These are phyloP conservation scores for Enteromius afrohamiltoni DNA, from an alignment of 2,797 vertebrate genomes.

Conservation along the genomic window DNA sequence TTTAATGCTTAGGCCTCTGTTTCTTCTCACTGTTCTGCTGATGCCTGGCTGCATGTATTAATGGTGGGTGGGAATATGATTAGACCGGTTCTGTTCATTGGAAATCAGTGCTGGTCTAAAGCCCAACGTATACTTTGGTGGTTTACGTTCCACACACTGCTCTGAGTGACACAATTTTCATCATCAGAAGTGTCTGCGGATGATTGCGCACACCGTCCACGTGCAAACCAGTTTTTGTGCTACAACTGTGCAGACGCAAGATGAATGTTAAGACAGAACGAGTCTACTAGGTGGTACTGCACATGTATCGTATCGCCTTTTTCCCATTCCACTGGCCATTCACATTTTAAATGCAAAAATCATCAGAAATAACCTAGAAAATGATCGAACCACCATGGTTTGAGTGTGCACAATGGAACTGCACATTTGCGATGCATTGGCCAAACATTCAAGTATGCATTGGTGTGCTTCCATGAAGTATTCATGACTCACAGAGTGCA, in stretches of 20 bases:
- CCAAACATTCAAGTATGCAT: not conserved
- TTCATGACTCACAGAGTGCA: constrained; percentile 14
- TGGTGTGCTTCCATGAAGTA: not conserved
- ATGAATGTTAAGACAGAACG: too few species aligned
- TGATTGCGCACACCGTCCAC: too few species aligned
- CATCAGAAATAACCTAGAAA: not conserved
- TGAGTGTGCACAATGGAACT: not conserved
- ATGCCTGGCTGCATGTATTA: not conserved
- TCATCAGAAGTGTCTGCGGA: too few species aligned
- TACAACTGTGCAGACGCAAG: too few species aligned
- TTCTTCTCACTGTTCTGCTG: not conserved
- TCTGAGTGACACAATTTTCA: too few species aligned
- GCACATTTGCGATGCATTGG: not conserved
- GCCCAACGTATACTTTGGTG: too few species aligned
- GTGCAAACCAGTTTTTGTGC: too few species aligned
- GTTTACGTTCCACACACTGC: not conserved
- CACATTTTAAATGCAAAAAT: not conserved
- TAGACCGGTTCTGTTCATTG: not conserved
- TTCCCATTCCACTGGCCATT: not conserved
- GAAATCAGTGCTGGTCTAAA: not conserved
- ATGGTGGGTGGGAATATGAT: not conserved
- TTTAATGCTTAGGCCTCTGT: not conserved
- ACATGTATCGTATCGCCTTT: not conserved
- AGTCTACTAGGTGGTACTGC: too few species aligned
- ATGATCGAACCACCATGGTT: not conserved